phyloP scores from a whole-genome alignment of 2,797 vertebrate genomes.

The Onychomys leucogaster region DNA sequence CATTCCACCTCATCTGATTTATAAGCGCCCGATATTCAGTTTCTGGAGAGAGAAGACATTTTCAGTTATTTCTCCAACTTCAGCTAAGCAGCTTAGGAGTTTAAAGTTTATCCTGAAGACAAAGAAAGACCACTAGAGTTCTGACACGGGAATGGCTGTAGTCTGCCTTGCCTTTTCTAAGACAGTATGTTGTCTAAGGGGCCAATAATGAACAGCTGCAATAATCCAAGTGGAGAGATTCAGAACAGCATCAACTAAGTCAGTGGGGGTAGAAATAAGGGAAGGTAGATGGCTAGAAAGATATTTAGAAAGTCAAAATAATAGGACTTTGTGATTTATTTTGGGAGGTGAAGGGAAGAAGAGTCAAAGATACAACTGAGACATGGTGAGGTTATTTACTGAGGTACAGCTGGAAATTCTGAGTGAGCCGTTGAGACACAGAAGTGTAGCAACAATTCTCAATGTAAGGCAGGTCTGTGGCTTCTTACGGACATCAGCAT shows the following conservation, averaged over 20 bases:
- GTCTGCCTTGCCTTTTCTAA: background rate
- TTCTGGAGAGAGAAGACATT: background rate
- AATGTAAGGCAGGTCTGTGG: background rate
- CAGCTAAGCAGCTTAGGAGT: conserved; percentile 27
- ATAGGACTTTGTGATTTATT: background rate
- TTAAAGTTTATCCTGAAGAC: conserved; percentile 20
- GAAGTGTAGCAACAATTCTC: background rate
- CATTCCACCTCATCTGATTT: background rate
- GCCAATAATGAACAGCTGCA: conserved; percentile 22
- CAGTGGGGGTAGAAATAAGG: background rate
- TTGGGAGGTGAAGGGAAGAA: background rate
- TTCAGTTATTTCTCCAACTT: conserved; percentile 27
- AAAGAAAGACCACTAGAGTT: conserved; percentile 21
- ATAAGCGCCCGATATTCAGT: background rate
- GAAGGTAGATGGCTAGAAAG: conserved; percentile 3
- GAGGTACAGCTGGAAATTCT: too few species aligned
- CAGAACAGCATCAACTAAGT: too few species aligned
- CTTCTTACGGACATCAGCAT: background rate
- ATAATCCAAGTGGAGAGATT: background rate
- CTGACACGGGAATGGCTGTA: background rate
- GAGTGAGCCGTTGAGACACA: background rate
- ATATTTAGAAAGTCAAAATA: background rate
- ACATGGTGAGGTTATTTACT: background rate
- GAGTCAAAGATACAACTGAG: background rate
- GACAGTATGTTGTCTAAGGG: background rate